Evolutionary conservation across 1,140 invertebrate genomes (phyloP), one percentile per base, ranked within the genome.

Genomic region (Plodia interpunctella): DNA sequence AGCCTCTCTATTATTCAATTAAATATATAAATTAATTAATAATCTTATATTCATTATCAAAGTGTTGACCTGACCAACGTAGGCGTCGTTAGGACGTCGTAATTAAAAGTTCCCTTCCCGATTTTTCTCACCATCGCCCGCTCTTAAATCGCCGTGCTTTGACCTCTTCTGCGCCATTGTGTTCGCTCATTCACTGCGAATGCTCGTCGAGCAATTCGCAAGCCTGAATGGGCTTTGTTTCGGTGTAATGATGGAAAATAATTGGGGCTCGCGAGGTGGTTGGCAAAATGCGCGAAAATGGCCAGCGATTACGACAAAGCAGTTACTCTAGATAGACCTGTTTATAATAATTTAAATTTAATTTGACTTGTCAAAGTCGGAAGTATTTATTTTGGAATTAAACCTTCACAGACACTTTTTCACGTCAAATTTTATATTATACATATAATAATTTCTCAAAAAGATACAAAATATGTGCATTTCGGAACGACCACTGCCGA

Each of bases 71-170:
- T 44, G 38, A 15, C 38, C 38, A 44, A 15, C 15, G 38, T 38
- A 35, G 18, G 13, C 10, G 57, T 32, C 49, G n/a, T n/a, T n/a
- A 28, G 11, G 17, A 49, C 9, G 32, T 11, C 3, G 2, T 20
- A 1, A 20, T 20, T 44, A 21, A 19, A 44, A 44, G 32, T 44
- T 15, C 15, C 5, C 57, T 57, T 8, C 30, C 59, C 15, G 56
- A 58, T 68, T 68, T 62, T 68, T 60, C 61, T 53, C 49, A 3
- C 44, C 54, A 62, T 66, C 44, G 44, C 21, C 21, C 13, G 18
- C 15, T 58, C 19, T 28, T 55, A 44, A 58, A 35, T 50, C 44
- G 28, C 20, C 21, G 59, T 50, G 18, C 44, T 65, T 59, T 56
- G 59, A 68, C 56, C 65, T 54, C 49, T 18, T 5, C n/a, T 19